These are phyloP conservation scores for Nicator chloris DNA, from an alignment of 2,113 vertebrate genomes.

Conservation along the genomic window DNA sequence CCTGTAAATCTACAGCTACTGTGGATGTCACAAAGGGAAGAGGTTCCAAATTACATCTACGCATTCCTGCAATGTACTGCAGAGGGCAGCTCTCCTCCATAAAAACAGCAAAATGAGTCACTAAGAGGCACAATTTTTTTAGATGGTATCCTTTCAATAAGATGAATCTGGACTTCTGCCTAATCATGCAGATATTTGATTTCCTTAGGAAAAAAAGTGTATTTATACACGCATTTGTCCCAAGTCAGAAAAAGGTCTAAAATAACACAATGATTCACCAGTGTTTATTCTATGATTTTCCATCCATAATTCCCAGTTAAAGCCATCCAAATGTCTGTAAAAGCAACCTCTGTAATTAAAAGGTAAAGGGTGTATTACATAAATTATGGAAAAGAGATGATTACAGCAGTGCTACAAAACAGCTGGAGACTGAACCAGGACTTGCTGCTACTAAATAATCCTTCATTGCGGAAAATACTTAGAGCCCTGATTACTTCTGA, in stretches of 20 bases:
- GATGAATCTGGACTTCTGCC: not conserved
- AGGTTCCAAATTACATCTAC: not conserved
- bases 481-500: not conserved
- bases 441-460: not conserved
- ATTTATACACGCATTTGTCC: not conserved
- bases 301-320: not conserved
- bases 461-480: not conserved
- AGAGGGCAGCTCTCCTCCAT: conserved; percentile 38
- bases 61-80: not conserved
- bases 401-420: not conserved
- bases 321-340: not conserved
- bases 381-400: not conserved
- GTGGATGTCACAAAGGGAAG: not conserved
- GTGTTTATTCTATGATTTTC: not conserved
- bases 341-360: not conserved
- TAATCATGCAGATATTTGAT: not conserved
- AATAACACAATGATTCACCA: not conserved
- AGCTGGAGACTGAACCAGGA: not conserved
- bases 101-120: not conserved
- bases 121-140: not conserved
- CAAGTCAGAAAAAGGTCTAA: not conserved
- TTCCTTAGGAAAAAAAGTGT: not conserved
- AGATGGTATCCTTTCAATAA: not conserved
- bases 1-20: not conserved
- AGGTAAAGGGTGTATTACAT: not conserved